A percentile compares a stretch with the other conserved stretches of the same genome.
phyloP scores from a whole-genome alignment of 2,797 vertebrate genomes.

The Spea hammondii region DNA sequence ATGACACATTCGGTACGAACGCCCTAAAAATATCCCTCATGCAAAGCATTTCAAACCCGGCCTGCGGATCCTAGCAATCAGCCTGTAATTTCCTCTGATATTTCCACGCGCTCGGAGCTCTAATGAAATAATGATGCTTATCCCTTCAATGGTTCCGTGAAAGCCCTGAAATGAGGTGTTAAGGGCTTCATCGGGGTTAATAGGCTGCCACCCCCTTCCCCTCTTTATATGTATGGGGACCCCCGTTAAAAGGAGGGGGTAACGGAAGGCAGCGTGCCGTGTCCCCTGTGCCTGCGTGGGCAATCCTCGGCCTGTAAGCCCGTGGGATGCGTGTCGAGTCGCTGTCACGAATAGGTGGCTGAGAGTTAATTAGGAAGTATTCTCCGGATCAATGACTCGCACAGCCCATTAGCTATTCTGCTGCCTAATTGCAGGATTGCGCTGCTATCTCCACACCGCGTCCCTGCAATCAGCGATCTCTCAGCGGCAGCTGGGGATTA shows the following conservation, averaged over 20 bases:
- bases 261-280: not conserved
- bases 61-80: no score
- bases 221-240: no score
- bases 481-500: constrained; percentile 40
- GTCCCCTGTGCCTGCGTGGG: not conserved
- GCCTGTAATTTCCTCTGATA: no score
- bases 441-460: constrained; percentile 55
- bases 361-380: constrained; percentile 75
- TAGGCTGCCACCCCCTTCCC: not conserved
- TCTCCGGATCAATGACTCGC: constrained; percentile 74
- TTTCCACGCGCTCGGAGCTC: no score
- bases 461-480: constrained; percentile 46
- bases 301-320: not conserved
- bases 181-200: not conserved
- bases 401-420: constrained; percentile 73
- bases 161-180: not conserved
- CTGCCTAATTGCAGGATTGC: constrained; percentile 68
- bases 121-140: no score
- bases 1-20: no score
- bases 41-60: no score
- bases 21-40: no score
- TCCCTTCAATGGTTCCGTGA: no score
- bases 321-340: constrained; percentile 63
- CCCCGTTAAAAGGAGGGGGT: no score
- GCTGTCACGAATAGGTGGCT: constrained; percentile 73